These are phyloP conservation scores for Anolis sagrei DNA, from an alignment of 2,113 vertebrate species.

Conservation along the genomic window DNA sequence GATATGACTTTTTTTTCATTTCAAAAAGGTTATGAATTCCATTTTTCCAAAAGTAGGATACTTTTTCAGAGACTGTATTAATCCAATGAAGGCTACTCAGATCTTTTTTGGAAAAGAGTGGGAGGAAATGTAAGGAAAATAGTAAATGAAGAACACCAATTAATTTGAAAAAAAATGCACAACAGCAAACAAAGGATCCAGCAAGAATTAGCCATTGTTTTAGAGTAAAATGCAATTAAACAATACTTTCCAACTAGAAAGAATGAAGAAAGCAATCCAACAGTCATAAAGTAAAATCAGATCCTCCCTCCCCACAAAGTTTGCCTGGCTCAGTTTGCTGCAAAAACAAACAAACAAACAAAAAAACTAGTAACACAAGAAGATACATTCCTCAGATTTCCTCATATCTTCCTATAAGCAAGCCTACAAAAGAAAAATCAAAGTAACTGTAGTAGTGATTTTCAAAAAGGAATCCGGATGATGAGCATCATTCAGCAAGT, in stretches of 20 bases:
- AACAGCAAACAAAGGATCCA: not conserved
- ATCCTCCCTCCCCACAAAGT: not conserved
- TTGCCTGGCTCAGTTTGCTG: slow-evolving; percentile 42
- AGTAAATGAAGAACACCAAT: too few species aligned
- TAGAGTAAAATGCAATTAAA: not conserved
- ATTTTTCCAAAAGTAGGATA: too few species aligned
- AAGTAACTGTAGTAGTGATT: not conserved
- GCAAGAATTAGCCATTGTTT: not conserved
- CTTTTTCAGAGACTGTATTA: not conserved
- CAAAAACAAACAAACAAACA: too few species aligned
- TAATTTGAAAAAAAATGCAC: too few species aligned
- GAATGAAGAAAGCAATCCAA: slow-evolving; percentile 4
- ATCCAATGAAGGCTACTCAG: not conserved
- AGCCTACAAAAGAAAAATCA: not conserved
- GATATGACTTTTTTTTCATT: too few species aligned
- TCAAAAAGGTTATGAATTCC: too few species aligned
- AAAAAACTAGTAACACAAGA: slow-evolving; percentile 48
- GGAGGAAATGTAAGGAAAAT: not conserved
- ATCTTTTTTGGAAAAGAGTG: not conserved
- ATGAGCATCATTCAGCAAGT: not conserved
- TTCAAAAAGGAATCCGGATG: not conserved
- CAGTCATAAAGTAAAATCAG: slow-evolving; percentile 12
- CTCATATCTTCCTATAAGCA: not conserved
- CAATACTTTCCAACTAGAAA: not conserved
- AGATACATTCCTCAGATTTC: not conserved